Evolutionary conservation across 2,113 vertebrate species (phyloP), one percentile per base, ranked within the genome.

Genomic region (Paracanthobrama guichenoti): DNA sequence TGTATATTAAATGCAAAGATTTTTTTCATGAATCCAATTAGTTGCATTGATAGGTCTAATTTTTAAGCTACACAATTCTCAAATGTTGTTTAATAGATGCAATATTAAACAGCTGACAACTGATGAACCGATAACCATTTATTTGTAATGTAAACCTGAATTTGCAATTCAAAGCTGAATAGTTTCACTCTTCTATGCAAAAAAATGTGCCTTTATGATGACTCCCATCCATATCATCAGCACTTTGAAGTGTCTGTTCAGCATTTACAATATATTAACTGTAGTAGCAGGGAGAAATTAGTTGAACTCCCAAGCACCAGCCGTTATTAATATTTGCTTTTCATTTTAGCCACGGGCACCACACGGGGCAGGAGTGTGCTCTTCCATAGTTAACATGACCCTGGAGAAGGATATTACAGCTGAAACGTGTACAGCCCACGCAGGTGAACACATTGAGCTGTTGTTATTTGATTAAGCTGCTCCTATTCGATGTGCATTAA

Each of bases 301-400:
- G 84, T 80, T 42, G 24, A 62, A 93, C 93, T 90, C 81, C 88
- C 89, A 88, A 90, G 91, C 89, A 88, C 90, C 89, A 87, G 90
- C 71, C 77, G 91, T 93, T 94, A 95, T 94, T 94, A 93, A 95
- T 95, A 95, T 95, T 95, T 95, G 92, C 91, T 95, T 95, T 95
- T 95, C 93, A 95, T 94, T 94, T 93, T 13, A 90, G 84, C 90
- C 83, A 91, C 85, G 83, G 90, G 86, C 86, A 87, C 69, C 44
- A 71, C 87, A 91, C 88, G 88, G 90, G 91, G 88, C 81, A 88
- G 87, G 81, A 90, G 85, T 86, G 48, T 55, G 84, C 55, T 76
- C 79, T 85, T 79, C 81, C 87, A 44, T 89, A 88, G 74, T 55
- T 57, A 90, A 87, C 88, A 82, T 86, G 89, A 90, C 87, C 86